These are phyloP conservation scores for Tubulanus polymorphus DNA, from an alignment of 2,888 invertebrate genomes.

Conservation along the genomic window DNA sequence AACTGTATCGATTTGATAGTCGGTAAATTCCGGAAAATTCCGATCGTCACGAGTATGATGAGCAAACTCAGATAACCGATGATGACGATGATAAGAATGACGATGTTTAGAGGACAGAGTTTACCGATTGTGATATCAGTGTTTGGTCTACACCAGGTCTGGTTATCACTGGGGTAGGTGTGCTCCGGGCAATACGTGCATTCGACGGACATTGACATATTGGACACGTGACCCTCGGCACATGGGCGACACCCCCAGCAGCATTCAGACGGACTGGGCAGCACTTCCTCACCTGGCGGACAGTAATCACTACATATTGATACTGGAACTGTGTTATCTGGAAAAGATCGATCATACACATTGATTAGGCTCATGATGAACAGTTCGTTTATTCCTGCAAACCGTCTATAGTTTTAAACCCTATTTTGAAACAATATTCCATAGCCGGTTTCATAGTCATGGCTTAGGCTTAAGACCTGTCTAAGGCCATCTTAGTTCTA, in stretches of 20 bases:
- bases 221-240: neutral
- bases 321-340: too few relatives aligned
- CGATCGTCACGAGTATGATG: neutral
- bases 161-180: neutral
- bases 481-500: too few relatives aligned
- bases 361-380: too few relatives aligned
- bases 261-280: conserved; percentile 3
- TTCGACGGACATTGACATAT: neutral
- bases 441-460: too few relatives aligned
- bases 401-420: too few relatives aligned
- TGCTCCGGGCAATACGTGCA: neutral
- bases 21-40: neutral
- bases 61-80: neutral
- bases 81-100: neutral
- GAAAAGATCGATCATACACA: too few relatives aligned
- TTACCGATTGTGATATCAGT: neutral
- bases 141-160: neutral
- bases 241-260: conserved; percentile 8
- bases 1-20: neutral
- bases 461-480: too few relatives aligned
- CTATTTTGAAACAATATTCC: too few relatives aligned
- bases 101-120: neutral
- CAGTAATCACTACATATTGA: conserved; percentile 3
- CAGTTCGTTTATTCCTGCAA: too few relatives aligned
- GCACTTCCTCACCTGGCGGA: neutral